A percentile compares a stretch with the other conserved stretches of the same genome.
These are phyloP conservation scores for Semicossyphus pulcher DNA, from an alignment of 2,113 vertebrate species.

Conservation along the genomic window DNA sequence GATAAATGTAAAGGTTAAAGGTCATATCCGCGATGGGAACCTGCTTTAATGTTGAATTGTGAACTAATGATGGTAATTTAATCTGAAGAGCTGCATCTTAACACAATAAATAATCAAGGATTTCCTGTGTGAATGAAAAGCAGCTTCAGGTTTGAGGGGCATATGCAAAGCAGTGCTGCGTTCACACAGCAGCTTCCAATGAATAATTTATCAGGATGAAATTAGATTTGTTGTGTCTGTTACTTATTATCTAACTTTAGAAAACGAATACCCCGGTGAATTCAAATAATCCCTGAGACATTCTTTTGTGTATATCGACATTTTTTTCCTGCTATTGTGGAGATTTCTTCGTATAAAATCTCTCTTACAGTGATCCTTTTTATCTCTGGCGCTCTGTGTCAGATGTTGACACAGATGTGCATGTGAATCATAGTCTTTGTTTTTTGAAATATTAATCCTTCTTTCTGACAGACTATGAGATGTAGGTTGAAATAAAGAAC, in stretches of 20 bases:
- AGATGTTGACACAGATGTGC: background rate
- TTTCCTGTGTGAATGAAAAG: slow-evolving; percentile 42
- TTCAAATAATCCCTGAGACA: slow-evolving; percentile 39
- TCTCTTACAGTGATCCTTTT: slow-evolving; percentile 15
- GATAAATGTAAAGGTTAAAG: background rate
- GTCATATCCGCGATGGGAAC: background rate
- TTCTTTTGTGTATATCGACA: slow-evolving; percentile 4
- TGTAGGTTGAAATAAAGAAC: slow-evolving; percentile 25
- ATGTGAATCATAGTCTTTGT: slow-evolving; percentile 12
- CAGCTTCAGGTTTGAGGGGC: slow-evolving; percentile 50
- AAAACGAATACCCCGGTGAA: slow-evolving; percentile 28
- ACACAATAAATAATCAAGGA: slow-evolving; percentile 48
- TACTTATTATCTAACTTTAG: slow-evolving; percentile 58
- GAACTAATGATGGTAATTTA: slow-evolving; percentile 4
- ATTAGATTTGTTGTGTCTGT: slow-evolving; percentile 43
- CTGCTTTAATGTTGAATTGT: slow-evolving; percentile 1
- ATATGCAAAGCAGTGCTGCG: slow-evolving; percentile 51
- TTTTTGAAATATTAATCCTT: slow-evolving; percentile 25
- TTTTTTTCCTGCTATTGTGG: background rate
- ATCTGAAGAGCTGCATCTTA: slow-evolving; percentile 25
- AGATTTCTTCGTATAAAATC: slow-evolving; percentile 1
- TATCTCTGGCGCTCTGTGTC: slow-evolving; percentile 6
- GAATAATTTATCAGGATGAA: slow-evolving; percentile 65
- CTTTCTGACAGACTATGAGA: slow-evolving; percentile 6
- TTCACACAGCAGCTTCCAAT: slow-evolving; percentile 48